Conservation (phyloP, 2,113 vertebrate genomes). For the Leuciscus idus region DNA sequence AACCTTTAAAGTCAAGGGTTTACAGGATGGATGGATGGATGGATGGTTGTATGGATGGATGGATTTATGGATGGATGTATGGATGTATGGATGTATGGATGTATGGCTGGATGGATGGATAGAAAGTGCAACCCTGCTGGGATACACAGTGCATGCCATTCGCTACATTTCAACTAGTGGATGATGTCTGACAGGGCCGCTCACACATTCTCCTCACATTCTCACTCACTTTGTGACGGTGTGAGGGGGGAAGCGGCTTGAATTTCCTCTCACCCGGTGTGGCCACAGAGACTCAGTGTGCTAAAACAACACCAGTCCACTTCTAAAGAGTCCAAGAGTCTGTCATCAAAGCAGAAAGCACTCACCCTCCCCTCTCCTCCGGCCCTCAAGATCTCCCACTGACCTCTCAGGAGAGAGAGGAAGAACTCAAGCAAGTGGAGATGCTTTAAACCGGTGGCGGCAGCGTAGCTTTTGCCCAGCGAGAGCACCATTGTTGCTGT, state of each 20-base stretch:
- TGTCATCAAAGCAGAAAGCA: slow-evolving; percentile 55
- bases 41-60: neutral
- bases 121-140: neutral
- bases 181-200: neutral
- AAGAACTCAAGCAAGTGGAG: slow-evolving; percentile 26
- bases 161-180: neutral
- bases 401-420: slow-evolving; percentile 37
- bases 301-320: slow-evolving; percentile 49
- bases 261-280: slow-evolving; percentile 19
- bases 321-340: slow-evolving; percentile 50
- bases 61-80: neutral
- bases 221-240: neutral
- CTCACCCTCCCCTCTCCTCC: slow-evolving; percentile 12
- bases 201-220: neutral
- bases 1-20: neutral
- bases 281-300: slow-evolving; percentile 35
- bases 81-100: neutral
- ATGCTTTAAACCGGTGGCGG: slow-evolving; percentile 4
- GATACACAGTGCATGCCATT: neutral
- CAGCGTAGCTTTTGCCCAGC: slow-evolving; percentile 10
- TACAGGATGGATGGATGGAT: neutral
- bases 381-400: slow-evolving; percentile 29
- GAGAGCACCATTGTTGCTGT: slow-evolving; percentile 37
- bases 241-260: neutral
- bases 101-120: neutral